Evolutionary conservation across 2,888 invertebrate species (phyloP).

Genomic region (Campopleginae sp.): DNA sequence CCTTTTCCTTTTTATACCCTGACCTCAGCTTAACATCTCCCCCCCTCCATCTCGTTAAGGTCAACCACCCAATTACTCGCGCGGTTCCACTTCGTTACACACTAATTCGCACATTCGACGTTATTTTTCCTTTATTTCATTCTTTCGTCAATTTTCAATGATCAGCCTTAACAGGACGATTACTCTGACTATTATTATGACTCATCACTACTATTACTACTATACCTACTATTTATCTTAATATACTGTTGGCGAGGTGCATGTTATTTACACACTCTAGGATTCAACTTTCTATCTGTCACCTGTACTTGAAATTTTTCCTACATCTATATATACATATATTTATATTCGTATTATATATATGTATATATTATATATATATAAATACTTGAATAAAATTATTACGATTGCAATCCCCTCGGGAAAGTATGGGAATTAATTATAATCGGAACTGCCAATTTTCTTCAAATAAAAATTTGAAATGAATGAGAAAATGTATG

Average conservation of each 20-base stretch:
- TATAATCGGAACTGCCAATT: too few relatives aligned
- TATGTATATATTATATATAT: neutral
- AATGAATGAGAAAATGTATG: neutral
- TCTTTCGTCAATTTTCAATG: too few relatives aligned
- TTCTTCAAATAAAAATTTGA: neutral
- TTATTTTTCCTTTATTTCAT: neutral
- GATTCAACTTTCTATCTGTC: conserved; percentile 80
- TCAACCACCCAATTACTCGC: conserved; percentile 19
- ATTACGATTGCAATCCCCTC: conserved; percentile 57
- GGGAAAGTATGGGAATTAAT: conserved; percentile 31
- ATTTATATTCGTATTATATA: conserved; percentile 14
- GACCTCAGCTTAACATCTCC: neutral
- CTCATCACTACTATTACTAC: conserved; percentile 27
- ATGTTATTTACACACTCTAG: conserved; percentile 82
- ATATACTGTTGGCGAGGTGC: conserved; percentile 76
- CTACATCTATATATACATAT: conserved; percentile 60
- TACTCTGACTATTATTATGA: conserved; percentile 2
- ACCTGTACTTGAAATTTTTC: conserved; percentile 76
- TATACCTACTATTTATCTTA: conserved; percentile 20
- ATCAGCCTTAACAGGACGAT: neutral
- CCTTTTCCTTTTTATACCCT: neutral
- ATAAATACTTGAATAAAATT: conserved; percentile 43
- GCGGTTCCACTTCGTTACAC: neutral
- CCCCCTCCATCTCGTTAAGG: neutral
- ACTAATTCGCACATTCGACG: neutral